phyloP scores from a whole-genome alignment of 2,888 invertebrate genomes.

The Tridacna crocea region DNA sequence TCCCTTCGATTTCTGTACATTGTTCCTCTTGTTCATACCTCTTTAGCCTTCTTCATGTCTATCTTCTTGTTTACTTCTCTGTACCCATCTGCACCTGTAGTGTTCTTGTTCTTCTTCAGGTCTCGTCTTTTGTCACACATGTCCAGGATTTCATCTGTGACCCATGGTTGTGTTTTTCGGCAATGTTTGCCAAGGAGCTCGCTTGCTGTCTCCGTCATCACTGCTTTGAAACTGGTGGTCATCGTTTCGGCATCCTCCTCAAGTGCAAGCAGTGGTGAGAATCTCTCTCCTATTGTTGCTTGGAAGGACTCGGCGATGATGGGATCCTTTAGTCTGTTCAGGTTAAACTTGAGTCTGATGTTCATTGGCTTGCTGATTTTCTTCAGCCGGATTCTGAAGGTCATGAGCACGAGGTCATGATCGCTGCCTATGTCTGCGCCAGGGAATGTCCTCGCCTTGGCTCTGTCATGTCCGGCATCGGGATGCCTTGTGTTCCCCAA shows the following conservation, averaged over 20 bases:
- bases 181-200: slow-evolving; percentile 15
- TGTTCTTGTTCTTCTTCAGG: slow-evolving; percentile 14
- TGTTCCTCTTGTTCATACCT: slow-evolving; percentile 23
- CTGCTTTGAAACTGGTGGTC: not conserved
- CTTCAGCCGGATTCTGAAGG: slow-evolving; percentile 24
- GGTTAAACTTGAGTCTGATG: slow-evolving; percentile 26
- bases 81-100: not conserved
- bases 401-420: slow-evolving; percentile 21
- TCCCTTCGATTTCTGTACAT: slow-evolving; percentile 24
- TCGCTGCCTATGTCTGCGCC: slow-evolving; percentile 33
- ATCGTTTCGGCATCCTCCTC: not conserved
- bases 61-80: slow-evolving; percentile 8
- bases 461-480: slow-evolving; percentile 24
- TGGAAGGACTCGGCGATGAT: slow-evolving; percentile 14
- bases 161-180: slow-evolving; percentile 22
- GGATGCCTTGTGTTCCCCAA: slow-evolving; percentile 39
- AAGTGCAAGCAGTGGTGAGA: not conserved
- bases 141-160: slow-evolving; percentile 17
- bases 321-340: slow-evolving; percentile 33
- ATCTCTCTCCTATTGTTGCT: slow-evolving; percentile 13
- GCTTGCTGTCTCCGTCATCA: slow-evolving; percentile 15
- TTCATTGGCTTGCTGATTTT: slow-evolving; percentile 18
- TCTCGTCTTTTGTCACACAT: slow-evolving; percentile 25
- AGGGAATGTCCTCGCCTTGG: slow-evolving; percentile 31
- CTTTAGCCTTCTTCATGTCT: slow-evolving; percentile 23